Conservation (phyloP, 2,888 invertebrate species). For the Caenorhabditis imperialis region DNA sequence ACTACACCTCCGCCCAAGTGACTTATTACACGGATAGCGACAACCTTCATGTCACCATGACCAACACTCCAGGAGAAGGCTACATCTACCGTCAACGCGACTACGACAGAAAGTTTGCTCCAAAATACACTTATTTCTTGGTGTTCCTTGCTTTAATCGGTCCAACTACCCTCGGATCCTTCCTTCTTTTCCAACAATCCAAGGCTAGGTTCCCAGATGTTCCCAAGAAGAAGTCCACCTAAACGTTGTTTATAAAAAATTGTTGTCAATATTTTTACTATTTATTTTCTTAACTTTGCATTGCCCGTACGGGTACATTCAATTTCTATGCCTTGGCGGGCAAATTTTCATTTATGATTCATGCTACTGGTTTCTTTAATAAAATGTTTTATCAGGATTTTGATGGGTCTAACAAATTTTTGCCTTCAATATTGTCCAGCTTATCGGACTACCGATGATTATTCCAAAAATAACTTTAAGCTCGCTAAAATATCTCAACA, state of each 20-base stretch:
- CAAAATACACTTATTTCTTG: conserved; percentile 88
- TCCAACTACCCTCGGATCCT: conserved; percentile 82
- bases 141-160: conserved; percentile 94
- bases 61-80: conserved; percentile 95
- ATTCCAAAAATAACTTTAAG: no score
- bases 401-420: no score
- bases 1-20: conserved; percentile 89
- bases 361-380: no score
- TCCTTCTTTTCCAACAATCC: conserved; percentile 54
- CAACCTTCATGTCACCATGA: conserved; percentile 81
- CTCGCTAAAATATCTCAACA: no score
- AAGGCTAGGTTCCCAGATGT: conserved; percentile 40
- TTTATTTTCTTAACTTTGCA: conserved; percentile 4
- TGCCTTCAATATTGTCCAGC: no score
- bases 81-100: conserved; percentile 77
- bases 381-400: no score
- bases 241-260: background rate
- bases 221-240: conserved; percentile 32
- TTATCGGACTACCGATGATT: no score
- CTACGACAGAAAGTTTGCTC: conserved; percentile 78
- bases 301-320: conserved; percentile 22
- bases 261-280: conserved; percentile 6
- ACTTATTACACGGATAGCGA: conserved; percentile 88
- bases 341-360: no score
- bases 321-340: no score